Conservation (phyloP, 2,797 vertebrate genomes). For the Aulostomus chinensis region DNA sequence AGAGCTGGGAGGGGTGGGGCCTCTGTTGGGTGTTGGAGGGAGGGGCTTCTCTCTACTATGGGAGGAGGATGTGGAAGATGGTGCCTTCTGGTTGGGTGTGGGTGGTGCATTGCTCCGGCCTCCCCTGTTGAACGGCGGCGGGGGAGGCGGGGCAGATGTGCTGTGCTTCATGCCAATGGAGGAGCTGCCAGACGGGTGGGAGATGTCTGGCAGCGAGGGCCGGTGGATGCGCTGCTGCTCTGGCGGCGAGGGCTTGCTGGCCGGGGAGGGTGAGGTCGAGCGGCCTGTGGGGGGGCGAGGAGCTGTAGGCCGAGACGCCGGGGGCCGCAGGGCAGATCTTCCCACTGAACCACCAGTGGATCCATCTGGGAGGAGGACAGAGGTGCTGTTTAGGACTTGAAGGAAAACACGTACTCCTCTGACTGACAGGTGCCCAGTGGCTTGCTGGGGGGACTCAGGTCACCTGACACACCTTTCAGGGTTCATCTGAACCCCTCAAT, state of each 20-base stretch:
- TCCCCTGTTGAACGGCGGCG: conserved; percentile 75
- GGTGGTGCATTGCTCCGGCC: conserved; percentile 77
- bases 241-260: conserved; percentile 68
- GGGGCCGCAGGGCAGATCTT: conserved; percentile 84
- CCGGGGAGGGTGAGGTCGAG: conserved; percentile 53
- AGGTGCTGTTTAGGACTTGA: no score
- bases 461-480: no score
- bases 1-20: conserved; percentile 62
- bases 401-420: no score
- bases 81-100: conserved; percentile 66
- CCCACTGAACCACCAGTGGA: conserved; percentile 78
- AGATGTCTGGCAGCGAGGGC: conserved; percentile 90
- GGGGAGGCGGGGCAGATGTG: conserved; percentile 78
- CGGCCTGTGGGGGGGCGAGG: conserved; percentile 79
- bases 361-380: conserved; percentile 72
- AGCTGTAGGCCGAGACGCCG: conserved; percentile 82
- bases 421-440: no score
- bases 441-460: no score
- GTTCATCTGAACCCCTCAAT: no score
- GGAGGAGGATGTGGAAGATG: conserved; percentile 53
- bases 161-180: conserved; percentile 73
- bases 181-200: conserved; percentile 71
- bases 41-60: conserved; percentile 91
- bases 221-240: conserved; percentile 87
- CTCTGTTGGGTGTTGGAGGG: conserved; percentile 86